Percentiles rank a stretch among this genome's conserved stretches.
These are phyloP conservation scores for Rhizomys pruinosus DNA, from an alignment of 2,113 vertebrate genomes.

Conservation along the genomic window DNA sequence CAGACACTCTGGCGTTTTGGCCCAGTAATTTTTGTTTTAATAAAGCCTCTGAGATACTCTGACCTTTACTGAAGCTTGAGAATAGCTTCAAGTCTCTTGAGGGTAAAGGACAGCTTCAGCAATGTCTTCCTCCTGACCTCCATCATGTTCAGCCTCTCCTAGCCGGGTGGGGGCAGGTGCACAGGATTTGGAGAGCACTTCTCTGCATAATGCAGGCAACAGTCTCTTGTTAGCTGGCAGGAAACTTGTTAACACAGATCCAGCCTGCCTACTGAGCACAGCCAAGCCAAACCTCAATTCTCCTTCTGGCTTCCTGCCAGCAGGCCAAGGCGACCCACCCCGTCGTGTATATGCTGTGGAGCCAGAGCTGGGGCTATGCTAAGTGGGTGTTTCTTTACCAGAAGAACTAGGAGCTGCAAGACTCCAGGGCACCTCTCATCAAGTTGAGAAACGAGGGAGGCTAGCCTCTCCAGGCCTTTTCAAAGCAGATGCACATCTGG, in stretches of 20 bases:
- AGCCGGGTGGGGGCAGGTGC: not conserved
- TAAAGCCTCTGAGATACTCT: not conserved
- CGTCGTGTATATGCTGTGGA: slow-evolving; percentile 72
- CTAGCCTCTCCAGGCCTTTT: slow-evolving; percentile 37
- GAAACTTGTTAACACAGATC: slow-evolving; percentile 51
- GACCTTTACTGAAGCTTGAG: not conserved
- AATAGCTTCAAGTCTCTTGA: slow-evolving; percentile 11
- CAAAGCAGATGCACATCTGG: slow-evolving; percentile 17
- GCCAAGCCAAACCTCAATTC: slow-evolving; percentile 66
- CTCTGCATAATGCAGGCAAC: not conserved
- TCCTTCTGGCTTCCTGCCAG: slow-evolving; percentile 73
- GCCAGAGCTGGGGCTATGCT: slow-evolving; percentile 72
- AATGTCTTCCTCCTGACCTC: not conserved
- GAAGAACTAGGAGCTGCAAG: slow-evolving; percentile 65
- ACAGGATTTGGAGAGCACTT: slow-evolving; percentile 46
- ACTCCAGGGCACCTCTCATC: slow-evolving; percentile 56
- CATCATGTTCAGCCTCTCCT: not conserved
- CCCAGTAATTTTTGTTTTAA: not conserved
- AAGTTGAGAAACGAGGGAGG: not conserved
- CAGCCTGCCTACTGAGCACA: slow-evolving; percentile 68
- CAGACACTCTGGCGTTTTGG: not conserved
- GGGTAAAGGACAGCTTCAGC: not conserved
- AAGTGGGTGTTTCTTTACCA: slow-evolving; percentile 72
- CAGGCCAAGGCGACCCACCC: slow-evolving; percentile 63
- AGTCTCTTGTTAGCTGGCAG: slow-evolving; percentile 55